phyloP scores from a whole-genome alignment of 2,797 vertebrate species.

The Schizopygopsis malacanthus region DNA sequence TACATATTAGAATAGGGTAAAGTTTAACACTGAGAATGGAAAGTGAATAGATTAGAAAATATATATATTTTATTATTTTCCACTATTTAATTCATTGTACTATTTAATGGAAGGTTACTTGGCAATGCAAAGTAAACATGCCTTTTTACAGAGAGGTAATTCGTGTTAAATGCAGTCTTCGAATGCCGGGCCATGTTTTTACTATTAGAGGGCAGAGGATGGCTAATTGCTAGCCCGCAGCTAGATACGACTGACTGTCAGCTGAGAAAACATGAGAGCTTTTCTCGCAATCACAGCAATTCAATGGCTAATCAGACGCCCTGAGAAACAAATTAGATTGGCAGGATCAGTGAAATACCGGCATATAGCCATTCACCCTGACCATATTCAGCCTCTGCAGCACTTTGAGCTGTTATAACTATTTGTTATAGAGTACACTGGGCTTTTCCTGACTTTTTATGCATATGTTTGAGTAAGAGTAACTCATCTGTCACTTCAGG shows the following conservation, averaged over 20 bases:
- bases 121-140: conserved; percentile 48
- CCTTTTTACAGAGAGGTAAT: conserved; percentile 53
- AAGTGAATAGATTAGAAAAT: neutral
- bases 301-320: conserved; percentile 65
- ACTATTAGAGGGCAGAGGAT: conserved; percentile 65
- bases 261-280: conserved; percentile 72
- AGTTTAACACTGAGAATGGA: neutral
- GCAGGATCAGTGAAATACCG: conserved; percentile 65
- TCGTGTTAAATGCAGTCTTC: conserved; percentile 31
- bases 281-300: conserved; percentile 67
- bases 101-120: neutral
- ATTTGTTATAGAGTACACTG: conserved; percentile 25
- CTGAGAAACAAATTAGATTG: conserved; percentile 64
- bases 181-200: conserved; percentile 60
- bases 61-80: neutral
- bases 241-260: conserved; percentile 65
- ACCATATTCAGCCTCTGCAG: conserved; percentile 43
- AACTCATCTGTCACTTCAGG: conserved; percentile 1
- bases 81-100: conserved; percentile 47
- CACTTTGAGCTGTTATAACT: conserved; percentile 24
- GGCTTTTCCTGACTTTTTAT: conserved; percentile 2
- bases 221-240: conserved; percentile 68
- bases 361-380: conserved; percentile 41
- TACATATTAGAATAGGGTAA: neutral
- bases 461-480: neutral